Base-by-base conservation (phyloP, 2,888 invertebrate genomes). In the Elegia similella region DNA sequence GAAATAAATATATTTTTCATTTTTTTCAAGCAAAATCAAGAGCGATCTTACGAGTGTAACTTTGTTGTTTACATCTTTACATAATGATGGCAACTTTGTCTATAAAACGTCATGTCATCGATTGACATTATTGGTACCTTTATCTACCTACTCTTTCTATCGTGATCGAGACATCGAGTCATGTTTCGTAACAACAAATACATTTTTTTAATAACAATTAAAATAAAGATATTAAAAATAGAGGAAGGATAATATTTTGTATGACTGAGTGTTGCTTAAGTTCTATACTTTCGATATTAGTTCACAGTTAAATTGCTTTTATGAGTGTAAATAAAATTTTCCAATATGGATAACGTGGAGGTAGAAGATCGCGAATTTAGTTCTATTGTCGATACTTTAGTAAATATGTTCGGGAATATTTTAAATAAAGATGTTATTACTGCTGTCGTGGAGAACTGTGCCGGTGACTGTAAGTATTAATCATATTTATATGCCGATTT, bases 401-500 rank as follows among this genome's bases (percentile, higher is more conserved):
- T 70, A 47, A 74, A 69, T 58, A 83, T 88, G 76, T 91, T 90
- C 55, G 82, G 83, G 3, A 68, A 76, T 60, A 71, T 80, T 23
- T 60, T 89, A 57, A 78, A 66, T 60, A 70, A 64, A 62, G 86
- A 84, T 56, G 82, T 80, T n/a, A 82, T 89, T 47, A 62, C 62
- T 54, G 69, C 84, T 13, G 69, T 91, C 13, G 79, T 87, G 8
- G 86, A 87, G 60, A 85, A 77, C 62, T 89, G 76, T 58, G 73
- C 63, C 6, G 90, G 88, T 12, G 84, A 90, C 66, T 65, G 90
- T 90, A 76, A 87, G 90, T 88, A 68, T 29, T 42, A 29, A 34
- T 46, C 6, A 38, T 23, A 12, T 1, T n/a, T 23, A 15, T 38
- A 8, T 23, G 42, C 30, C n/a, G n/a, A n/a, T 12, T 29, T 44